A percentile compares a stretch with the other conserved stretches of the same genome.
These are phyloP conservation scores for Eurytoma californica DNA, from an alignment of 2,888 invertebrate species.

Conservation along the genomic window DNA sequence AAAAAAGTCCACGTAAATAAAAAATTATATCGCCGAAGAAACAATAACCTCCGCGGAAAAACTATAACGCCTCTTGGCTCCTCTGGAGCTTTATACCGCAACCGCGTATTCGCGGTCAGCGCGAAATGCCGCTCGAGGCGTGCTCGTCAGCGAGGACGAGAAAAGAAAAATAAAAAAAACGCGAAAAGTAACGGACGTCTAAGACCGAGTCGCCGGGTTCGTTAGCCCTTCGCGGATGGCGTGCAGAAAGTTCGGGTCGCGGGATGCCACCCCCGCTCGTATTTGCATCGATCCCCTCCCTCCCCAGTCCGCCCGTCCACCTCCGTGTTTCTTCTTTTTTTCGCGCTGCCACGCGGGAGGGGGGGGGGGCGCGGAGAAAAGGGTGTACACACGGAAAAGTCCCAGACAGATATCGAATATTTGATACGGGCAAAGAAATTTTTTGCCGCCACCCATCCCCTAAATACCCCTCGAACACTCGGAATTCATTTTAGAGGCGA, in stretches of 20 bases:
- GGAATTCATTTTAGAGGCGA: slow-evolving; percentile 49
- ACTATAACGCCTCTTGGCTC: slow-evolving; percentile 32
- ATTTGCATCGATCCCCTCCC: slow-evolving; percentile 49
- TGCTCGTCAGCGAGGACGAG: not conserved
- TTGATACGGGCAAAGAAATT: slow-evolving; percentile 53
- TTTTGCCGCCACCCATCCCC: slow-evolving; percentile 28
- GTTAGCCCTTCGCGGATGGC: slow-evolving; percentile 57
- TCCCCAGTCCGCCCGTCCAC: slow-evolving; percentile 2
- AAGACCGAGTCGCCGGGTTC: slow-evolving; percentile 54
- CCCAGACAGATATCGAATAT: slow-evolving; percentile 56
- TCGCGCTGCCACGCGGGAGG: slow-evolving; percentile 14
- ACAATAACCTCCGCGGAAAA: not conserved
- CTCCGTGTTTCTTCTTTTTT: slow-evolving; percentile 10
- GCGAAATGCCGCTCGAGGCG: not conserved
- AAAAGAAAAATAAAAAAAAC: not conserved
- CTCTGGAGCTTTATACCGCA: not conserved
- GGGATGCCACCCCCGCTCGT: slow-evolving; percentile 33
- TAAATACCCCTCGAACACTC: slow-evolving; percentile 18
- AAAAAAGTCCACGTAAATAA: no score
- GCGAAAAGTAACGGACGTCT: not conserved
- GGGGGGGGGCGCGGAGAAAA: not conserved
- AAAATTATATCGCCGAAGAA: no score
- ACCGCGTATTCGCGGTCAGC: not conserved
- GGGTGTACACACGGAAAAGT: slow-evolving; percentile 43
- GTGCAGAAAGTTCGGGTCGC: slow-evolving; percentile 59